Evolutionary conservation across 1,140 invertebrate species (phyloP), one percentile per base, ranked within the genome.

Genomic region (Piezodorus guildinii): DNA sequence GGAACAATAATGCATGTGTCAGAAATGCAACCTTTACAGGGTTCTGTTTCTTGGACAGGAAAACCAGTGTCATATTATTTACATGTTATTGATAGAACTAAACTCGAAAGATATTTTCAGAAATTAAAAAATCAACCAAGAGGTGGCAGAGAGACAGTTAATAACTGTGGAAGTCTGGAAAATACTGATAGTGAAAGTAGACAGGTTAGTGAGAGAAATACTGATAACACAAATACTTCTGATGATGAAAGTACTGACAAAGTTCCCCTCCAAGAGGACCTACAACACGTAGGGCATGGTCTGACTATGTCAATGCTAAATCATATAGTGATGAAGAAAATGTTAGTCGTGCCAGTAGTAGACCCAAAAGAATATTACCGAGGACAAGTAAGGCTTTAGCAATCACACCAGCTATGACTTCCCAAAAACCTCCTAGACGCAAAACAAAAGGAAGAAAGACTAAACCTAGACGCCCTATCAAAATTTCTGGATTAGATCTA

Each of bases 1-100:
- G 95, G 94, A 62, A 96, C 94, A 46, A 98, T 98, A 71, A 96
- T 98, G 91, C 91, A 96, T 73, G 94, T 98, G 10, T 90, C 89
- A 54, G 93, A 96, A 77, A 88, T 98, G 84, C 88, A 91, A 65
- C 94, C 95, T 9, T 75, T 96, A 60, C 86, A 87, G 72, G 94
- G 94, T 68, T 96, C 92, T 6, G 95, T 99, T 44, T 97, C 94
- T 8, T 99, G 95, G 96, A 98, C 96, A 65, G 91, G 91, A 62
- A 96, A 95, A 77, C 92, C 94, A 54, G 94, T 99, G 67, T 93
- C 92, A 60, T 99, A 98, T 81, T 99, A 94, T 82, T 81, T 97
- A 67, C 95, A 98, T 77, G 87, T 91, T 70, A 97, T 98, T 72
- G 95, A 98, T 81, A 82, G 91, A 73, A 94, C 91, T 63, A 94